A percentile compares a stretch with the other conserved stretches of the same genome.
These are phyloP conservation scores for Cheilosia soror DNA, from an alignment of 2,888 invertebrate species.

Conservation along the genomic window DNA sequence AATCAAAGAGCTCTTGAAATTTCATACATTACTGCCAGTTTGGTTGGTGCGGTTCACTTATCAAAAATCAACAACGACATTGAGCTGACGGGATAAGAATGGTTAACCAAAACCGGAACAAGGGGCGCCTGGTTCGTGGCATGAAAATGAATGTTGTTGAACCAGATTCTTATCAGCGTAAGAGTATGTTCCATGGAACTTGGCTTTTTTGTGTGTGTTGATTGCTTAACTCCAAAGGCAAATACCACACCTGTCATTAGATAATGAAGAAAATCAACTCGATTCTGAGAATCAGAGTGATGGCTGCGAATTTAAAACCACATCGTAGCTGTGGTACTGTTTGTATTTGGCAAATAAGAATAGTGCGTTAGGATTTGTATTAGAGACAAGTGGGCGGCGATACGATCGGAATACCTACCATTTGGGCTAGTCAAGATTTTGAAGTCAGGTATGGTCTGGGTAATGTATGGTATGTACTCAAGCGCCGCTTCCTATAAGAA, in stretches of 20 bases:
- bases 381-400: background rate
- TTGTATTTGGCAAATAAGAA: constrained; percentile 21
- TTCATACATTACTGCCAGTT: constrained; percentile 35
- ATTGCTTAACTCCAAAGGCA: constrained; percentile 22
- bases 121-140: constrained; percentile 47
- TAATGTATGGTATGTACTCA: background rate
- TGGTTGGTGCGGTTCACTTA: constrained; percentile 27
- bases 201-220: constrained; percentile 28
- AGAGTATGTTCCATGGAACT: constrained; percentile 34
- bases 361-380: background rate
- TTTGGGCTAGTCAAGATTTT: background rate
- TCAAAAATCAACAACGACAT: constrained; percentile 55
- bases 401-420: background rate
- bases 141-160: constrained; percentile 32
- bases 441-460: background rate
- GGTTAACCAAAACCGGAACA: constrained; percentile 41
- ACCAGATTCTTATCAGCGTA: constrained; percentile 67
- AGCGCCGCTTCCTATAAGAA: background rate
- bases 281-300: constrained; percentile 47
- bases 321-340: constrained; percentile 16
- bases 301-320: constrained; percentile 44
- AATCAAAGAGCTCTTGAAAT: constrained; percentile 13
- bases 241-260: constrained; percentile 70
- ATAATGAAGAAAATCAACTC: constrained; percentile 32
- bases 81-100: background rate